These are phyloP conservation scores for Garrulus glandarius DNA, from an alignment of 2,797 vertebrate genomes.

Conservation along the genomic window DNA sequence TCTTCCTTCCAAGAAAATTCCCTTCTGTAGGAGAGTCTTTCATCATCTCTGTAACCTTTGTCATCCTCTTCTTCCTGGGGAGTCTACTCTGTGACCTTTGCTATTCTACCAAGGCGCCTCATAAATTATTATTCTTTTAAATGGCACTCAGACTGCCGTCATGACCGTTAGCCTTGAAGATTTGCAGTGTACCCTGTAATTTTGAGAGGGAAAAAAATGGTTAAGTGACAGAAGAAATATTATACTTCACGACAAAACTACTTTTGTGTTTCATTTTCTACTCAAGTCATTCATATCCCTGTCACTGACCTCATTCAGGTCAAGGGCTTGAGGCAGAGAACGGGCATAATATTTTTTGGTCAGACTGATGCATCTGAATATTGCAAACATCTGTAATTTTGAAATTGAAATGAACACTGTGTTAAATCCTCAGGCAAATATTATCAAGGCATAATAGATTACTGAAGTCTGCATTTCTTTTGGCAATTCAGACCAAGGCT, in stretches of 20 bases:
- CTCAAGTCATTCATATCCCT: slow-evolving; percentile 69
- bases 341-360: slow-evolving; percentile 54
- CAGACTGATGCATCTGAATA: slow-evolving; percentile 42
- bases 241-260: slow-evolving; percentile 65
- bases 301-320: slow-evolving; percentile 76
- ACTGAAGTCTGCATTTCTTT: slow-evolving; percentile 14
- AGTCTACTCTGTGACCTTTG: slow-evolving; percentile 36
- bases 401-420: slow-evolving; percentile 58
- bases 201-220: slow-evolving; percentile 57
- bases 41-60: slow-evolving; percentile 49
- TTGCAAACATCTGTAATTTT: slow-evolving; percentile 65
- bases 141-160: slow-evolving; percentile 63
- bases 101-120: slow-evolving; percentile 35
- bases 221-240: slow-evolving; percentile 76
- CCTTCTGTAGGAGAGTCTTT: not conserved
- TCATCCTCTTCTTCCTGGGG: slow-evolving; percentile 22
- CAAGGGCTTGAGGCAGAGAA: slow-evolving; percentile 71
- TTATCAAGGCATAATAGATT: slow-evolving; percentile 21
- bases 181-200: slow-evolving; percentile 70
- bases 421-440: slow-evolving; percentile 31
- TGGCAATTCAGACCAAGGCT: not conserved
- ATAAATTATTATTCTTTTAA: slow-evolving; percentile 72
- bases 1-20: slow-evolving; percentile 6
- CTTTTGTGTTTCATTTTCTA: slow-evolving; percentile 70
- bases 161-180: slow-evolving; percentile 64